These are phyloP conservation scores for Platypus cylindrus DNA, from an alignment of 2,888 invertebrate species.

Conservation along the genomic window DNA sequence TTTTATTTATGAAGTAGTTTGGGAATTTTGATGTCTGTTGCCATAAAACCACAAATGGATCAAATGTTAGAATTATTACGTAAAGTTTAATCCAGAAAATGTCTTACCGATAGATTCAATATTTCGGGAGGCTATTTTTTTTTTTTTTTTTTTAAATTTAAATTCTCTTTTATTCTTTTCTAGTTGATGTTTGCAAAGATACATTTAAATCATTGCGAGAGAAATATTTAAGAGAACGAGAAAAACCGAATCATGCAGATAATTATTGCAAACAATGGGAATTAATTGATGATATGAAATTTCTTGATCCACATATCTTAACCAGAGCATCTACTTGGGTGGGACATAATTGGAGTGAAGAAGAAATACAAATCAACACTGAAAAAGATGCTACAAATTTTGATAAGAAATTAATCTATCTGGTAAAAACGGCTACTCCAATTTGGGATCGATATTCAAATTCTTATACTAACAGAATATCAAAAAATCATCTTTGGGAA, in stretches of 20 bases:
- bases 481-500: slow-evolving; percentile 24
- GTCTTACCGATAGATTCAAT: too few relatives aligned
- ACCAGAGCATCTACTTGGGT: slow-evolving; percentile 17
- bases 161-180: too few relatives aligned
- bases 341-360: slow-evolving; percentile 7
- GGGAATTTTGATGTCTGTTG: too few relatives aligned
- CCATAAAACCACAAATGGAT: too few relatives aligned
- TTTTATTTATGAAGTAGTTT: too few relatives aligned
- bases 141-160: too few relatives aligned
- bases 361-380: slow-evolving; percentile 6
- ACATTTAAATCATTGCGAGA: slow-evolving; percentile 24
- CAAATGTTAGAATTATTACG: too few relatives aligned
- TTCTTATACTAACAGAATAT: slow-evolving; percentile 23
- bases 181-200: slow-evolving; percentile 22
- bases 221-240: slow-evolving; percentile 24
- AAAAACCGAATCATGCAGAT: slow-evolving; percentile 19
- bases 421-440: slow-evolving; percentile 23
- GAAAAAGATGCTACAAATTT: slow-evolving; percentile 18
- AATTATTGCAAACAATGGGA: slow-evolving; percentile 22
- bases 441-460: slow-evolving; percentile 26
- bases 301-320: slow-evolving; percentile 25
- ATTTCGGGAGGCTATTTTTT: too few relatives aligned
- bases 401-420: slow-evolving; percentile 20
- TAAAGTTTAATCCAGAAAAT: too few relatives aligned
- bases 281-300: slow-evolving; percentile 19